These are phyloP conservation scores for Carlito syrichta DNA, from an alignment of 2,113 vertebrate species.

Conservation along the genomic window DNA sequence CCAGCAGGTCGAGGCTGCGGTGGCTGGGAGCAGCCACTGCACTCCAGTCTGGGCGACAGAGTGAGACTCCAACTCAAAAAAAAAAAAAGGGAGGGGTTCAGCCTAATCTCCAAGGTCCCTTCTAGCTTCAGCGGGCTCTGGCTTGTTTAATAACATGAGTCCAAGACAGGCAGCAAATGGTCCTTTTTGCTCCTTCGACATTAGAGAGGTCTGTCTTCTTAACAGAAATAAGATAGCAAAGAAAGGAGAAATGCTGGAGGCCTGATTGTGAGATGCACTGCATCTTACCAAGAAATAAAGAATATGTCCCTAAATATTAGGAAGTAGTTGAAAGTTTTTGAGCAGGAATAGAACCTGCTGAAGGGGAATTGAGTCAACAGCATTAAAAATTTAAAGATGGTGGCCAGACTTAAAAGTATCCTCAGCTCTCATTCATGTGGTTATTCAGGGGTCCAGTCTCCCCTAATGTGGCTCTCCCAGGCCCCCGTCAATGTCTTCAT, in stretches of 20 bases:
- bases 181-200: background rate
- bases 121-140: background rate
- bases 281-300: background rate
- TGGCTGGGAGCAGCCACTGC: too few species aligned
- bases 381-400: background rate
- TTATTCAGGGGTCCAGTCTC: background rate
- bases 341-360: background rate
- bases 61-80: too few species aligned
- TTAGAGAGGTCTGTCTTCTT: background rate
- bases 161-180: background rate
- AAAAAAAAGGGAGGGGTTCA: background rate
- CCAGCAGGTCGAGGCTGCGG: too few species aligned
- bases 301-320: background rate
- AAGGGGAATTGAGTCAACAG: background rate
- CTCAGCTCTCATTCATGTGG: background rate
- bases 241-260: background rate
- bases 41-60: too few species aligned
- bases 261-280: background rate
- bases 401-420: background rate
- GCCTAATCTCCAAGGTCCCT: background rate
- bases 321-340: background rate
- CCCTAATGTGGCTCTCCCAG: background rate
- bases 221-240: background rate
- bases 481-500: too few species aligned
- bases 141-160: background rate